Evolutionary conservation across 2,113 vertebrate genomes (phyloP), one percentile per base, ranked within the genome.

Genomic region (Gadus macrocephalus): DNA sequence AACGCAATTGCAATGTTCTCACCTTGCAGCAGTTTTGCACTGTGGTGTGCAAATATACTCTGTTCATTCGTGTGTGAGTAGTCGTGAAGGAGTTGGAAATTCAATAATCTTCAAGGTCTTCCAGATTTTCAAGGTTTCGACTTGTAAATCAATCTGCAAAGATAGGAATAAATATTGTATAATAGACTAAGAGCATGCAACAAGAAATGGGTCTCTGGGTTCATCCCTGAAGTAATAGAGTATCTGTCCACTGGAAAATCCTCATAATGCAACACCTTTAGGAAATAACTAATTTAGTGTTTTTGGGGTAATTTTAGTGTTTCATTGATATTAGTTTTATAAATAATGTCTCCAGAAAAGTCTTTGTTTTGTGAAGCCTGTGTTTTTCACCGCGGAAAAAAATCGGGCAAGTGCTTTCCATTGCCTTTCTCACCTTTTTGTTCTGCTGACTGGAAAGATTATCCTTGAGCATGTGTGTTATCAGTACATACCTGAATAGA

Each of bases 381-480:
- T 70, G 66, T 66, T 76, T 70, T 28, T 7, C 42, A 73, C 53
- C 27, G 70, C 63, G 67, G 60, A 72, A 69, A 35, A 75, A 74
- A 63, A 35, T 35, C 31, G 74, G 69, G 78, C 66, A 66, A 79
- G 72, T 68, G 56, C 55, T 16, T 72, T 65, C n/a, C 62, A 66
- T 66, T 73, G 60, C 66, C 68, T 79, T 72, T 78, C 72, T 78
- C 73, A 63, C 64, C 61, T 78, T 73, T 80, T 70, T 76, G 62
- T 78, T 75, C 76, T 84, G 69, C 59, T 71, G 71, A 76, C 73
- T 82, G 72, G 83, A 81, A 78, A 73, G 60, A 64, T 81, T 75
- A 77, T 85, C 89, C 90, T 90, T 91, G 87, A 91, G 80, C 79
- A 81, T 73, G 75, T 81, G 81, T 80, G 74, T 68, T 62, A 38